Percentiles rank a stretch among this genome's conserved stretches.
Evolutionary conservation across 2,888 invertebrate species (phyloP).

Genomic region (Xanthia togata): DNA sequence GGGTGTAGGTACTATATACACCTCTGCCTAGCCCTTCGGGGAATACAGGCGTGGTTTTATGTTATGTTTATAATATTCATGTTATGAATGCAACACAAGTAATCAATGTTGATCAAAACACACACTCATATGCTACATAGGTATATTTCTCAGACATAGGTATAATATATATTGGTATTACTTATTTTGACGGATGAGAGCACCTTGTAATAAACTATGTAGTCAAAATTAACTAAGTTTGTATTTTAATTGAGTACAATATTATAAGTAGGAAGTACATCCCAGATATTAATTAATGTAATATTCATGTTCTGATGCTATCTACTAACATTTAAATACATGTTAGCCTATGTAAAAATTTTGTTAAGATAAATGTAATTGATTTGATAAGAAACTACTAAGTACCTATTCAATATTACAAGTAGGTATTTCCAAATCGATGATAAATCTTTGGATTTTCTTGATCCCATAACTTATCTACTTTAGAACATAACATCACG

Average conservation of each 20-base stretch:
- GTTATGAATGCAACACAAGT: neutral
- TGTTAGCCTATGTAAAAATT: constrained; percentile 33
- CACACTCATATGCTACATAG: too few species aligned
- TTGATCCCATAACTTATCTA: neutral
- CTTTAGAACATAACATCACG: neutral
- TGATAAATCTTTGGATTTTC: neutral
- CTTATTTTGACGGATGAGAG: constrained; percentile 4
- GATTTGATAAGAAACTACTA: constrained; percentile 40
- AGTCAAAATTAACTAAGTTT: constrained; percentile 29
- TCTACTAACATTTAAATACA: constrained; percentile 44
- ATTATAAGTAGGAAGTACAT: constrained; percentile 41
- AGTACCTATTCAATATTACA: constrained; percentile 27
- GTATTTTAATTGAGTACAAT: constrained; percentile 25
- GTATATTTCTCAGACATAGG: neutral
- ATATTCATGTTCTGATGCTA: constrained; percentile 41
- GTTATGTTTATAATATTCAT: neutral
- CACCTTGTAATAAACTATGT: constrained; percentile 6
- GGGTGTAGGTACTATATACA: neutral
- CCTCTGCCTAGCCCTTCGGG: too few species aligned
- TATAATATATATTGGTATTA: neutral
- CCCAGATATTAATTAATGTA: constrained; percentile 28
- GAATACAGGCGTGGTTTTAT: neutral
- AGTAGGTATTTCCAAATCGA: constrained; percentile 28
- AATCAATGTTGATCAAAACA: neutral
- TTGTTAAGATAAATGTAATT: constrained; percentile 44